Conservation (phyloP, 2,113 vertebrate genomes). For the Pachyramphus minor region DNA sequence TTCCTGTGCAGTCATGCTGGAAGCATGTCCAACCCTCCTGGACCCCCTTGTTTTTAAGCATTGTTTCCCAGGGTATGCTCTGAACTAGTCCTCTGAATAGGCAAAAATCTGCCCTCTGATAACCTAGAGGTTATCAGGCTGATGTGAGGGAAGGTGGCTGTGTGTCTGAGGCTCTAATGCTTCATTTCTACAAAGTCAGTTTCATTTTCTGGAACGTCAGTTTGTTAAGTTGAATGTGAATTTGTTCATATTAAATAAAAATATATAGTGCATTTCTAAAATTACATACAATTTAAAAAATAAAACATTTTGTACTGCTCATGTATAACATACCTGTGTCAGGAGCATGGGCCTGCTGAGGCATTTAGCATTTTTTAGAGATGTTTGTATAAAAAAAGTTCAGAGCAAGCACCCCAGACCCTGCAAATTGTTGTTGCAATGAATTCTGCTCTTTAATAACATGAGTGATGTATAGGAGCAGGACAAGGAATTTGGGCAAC, state of each 20-base stretch:
- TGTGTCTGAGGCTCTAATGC: background rate
- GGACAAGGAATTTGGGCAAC: background rate
- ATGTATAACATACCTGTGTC: fast-evolving
- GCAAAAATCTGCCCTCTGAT: no score
- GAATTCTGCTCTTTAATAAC: background rate
- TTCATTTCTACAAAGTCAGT: background rate
- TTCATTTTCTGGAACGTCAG: background rate
- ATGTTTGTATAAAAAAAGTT: background rate
- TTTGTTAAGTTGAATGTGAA: background rate
- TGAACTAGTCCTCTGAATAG: no score
- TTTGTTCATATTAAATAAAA: background rate
- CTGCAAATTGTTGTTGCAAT: background rate
- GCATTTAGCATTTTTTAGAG: background rate
- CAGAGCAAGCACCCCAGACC: fast-evolving
- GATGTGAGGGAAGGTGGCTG: background rate
- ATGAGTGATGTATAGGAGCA: background rate
- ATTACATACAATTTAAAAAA: background rate
- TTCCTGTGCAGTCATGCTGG: no score
- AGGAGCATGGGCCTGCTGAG: background rate
- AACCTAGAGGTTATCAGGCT: no score
- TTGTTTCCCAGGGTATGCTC: no score
- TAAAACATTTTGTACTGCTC: background rate
- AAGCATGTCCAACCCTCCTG: no score
- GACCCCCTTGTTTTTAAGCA: no score
- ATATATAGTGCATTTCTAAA: background rate